phyloP scores from a whole-genome alignment of 2,888 invertebrate species.

The Encarsia formosa region DNA sequence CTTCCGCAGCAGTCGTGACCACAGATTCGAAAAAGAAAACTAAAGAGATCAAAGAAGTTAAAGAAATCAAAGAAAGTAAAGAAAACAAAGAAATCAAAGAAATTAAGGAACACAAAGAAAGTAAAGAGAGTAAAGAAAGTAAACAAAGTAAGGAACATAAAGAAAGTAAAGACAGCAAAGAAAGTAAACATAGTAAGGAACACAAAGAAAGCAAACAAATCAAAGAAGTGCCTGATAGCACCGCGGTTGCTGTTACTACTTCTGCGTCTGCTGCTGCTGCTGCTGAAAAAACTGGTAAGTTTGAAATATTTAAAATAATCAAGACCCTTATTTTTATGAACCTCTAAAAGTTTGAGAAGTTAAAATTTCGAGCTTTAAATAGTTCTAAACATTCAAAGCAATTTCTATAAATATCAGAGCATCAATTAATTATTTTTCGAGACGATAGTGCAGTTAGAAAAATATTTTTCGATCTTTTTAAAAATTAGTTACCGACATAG shows the following conservation, averaged over 20 bases:
- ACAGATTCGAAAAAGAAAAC: neutral
- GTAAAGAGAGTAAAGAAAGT: neutral
- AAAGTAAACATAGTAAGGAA: neutral
- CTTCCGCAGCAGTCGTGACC: too few relatives aligned
- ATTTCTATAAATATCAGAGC: too few relatives aligned
- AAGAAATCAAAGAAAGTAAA: neutral
- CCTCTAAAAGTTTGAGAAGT: too few relatives aligned
- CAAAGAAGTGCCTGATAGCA: too few relatives aligned
- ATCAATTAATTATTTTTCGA: too few relatives aligned
- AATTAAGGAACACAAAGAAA: neutral
- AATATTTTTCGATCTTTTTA: too few relatives aligned
- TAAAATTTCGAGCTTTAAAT: neutral
- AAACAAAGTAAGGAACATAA: neutral
- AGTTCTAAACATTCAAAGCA: too few relatives aligned
- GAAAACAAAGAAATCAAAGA: constrained; percentile 5
- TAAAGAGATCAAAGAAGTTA: neutral
- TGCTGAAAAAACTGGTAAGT: constrained; percentile 26
- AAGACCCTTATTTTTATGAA: too few relatives aligned
- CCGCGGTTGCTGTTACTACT: neutral
- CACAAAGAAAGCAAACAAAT: neutral
- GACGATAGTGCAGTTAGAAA: too few relatives aligned
- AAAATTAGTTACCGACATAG: too few relatives aligned
- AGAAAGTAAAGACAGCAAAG: neutral
- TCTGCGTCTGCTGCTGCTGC: neutral
- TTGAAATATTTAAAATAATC: too few relatives aligned